Conservation (phyloP, 2,888 invertebrate genomes). For the Drosophila basisetae region DNA sequence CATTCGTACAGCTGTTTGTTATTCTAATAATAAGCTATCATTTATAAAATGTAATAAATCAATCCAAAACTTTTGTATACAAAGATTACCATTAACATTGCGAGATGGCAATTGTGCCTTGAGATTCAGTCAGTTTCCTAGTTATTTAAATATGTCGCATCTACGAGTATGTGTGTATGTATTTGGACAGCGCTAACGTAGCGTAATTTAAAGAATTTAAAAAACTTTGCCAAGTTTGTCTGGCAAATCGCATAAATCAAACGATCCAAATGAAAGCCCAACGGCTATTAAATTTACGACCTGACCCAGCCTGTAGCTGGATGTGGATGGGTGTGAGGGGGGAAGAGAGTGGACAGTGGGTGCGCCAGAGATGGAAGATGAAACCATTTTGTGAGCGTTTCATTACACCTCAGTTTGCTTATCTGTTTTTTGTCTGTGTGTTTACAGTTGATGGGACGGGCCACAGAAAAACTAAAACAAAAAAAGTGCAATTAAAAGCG, state of each 20-base stretch:
- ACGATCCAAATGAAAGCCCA: conserved; percentile 50
- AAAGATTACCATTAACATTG: background rate
- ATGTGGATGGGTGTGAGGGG: background rate
- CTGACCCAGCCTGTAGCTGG: conserved; percentile 23
- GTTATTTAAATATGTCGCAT: background rate
- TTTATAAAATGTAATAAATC: background rate
- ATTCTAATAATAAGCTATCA: background rate
- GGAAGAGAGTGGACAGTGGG: no score
- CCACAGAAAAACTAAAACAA: conserved; percentile 32
- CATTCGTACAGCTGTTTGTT: background rate
- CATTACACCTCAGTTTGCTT: conserved; percentile 46
- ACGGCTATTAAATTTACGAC: conserved; percentile 72
- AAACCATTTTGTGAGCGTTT: conserved; percentile 50
- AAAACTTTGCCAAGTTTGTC: conserved; percentile 45
- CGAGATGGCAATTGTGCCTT: background rate
- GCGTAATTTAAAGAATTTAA: conserved; percentile 36
- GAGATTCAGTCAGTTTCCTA: background rate
- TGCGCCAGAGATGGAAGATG: conserved; percentile 9
- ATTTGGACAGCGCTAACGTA: background rate
- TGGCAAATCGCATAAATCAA: conserved; percentile 52
- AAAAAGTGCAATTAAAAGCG: conserved; percentile 73
- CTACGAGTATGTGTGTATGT: background rate
- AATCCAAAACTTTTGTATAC: no score
- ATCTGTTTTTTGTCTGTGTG: conserved; percentile 39
- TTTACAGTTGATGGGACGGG: conserved; percentile 38